phyloP scores from a whole-genome alignment of 2,113 vertebrate species.

The Neogale vison region DNA sequence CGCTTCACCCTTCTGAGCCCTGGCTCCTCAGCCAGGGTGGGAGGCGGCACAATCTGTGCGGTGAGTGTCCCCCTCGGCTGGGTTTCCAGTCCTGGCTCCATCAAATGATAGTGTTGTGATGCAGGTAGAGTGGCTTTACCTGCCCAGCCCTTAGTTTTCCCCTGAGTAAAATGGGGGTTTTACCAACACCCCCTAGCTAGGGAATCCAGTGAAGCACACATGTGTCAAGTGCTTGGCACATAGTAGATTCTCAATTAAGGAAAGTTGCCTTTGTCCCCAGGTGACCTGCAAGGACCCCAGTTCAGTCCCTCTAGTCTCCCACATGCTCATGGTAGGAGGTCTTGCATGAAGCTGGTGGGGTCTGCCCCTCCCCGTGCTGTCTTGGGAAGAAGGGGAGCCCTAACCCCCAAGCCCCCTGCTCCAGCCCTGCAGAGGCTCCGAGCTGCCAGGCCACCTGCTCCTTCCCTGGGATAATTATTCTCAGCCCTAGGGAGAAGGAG shows the following conservation, averaged over 20 bases:
- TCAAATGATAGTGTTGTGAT: too few relatives aligned
- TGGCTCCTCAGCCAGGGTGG: not conserved
- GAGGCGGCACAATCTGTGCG: not conserved
- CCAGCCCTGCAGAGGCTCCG: not conserved
- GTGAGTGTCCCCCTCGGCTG: accelerated
- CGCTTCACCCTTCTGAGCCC: not conserved
- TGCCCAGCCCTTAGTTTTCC: not conserved
- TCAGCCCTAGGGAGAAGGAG: not conserved
- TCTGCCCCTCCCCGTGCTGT: not conserved
- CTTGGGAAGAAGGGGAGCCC: not conserved
- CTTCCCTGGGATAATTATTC: not conserved
- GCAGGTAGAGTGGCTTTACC: not conserved
- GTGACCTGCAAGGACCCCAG: too few relatives aligned
- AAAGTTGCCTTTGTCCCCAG: not conserved
- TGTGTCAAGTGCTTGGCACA: not conserved
- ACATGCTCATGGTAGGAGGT: not conserved
- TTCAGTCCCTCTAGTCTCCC: not conserved
- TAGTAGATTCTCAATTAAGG: not conserved
- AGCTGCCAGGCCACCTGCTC: not conserved
- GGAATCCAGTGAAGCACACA: not conserved
- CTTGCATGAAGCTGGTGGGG: not conserved
- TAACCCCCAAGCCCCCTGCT: not conserved
- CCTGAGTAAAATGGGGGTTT: not conserved
- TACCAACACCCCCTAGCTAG: not conserved
- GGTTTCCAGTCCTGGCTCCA: not conserved